Evolutionary conservation across 2,797 vertebrate species (phyloP).

Genomic region (Centropyge bicolor): DNA sequence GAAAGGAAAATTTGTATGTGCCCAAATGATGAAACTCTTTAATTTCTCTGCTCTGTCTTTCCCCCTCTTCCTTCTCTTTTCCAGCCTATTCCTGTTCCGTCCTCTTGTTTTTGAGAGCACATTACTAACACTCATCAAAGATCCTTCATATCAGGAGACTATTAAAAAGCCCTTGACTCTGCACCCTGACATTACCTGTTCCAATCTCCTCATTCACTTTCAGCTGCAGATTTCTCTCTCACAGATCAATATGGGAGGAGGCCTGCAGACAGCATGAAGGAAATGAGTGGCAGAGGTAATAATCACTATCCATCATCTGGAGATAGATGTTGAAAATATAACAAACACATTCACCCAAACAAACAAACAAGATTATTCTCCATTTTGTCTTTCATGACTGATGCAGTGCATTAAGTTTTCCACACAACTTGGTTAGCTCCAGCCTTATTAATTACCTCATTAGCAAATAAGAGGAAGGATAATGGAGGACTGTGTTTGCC

Average conservation of each 20-base stretch:
- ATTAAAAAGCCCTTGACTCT: constrained; percentile 63
- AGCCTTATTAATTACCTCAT: constrained; percentile 71
- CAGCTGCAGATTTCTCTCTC: constrained; percentile 36
- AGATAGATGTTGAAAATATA: constrained; percentile 39
- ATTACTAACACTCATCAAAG: constrained; percentile 63
- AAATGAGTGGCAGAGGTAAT: constrained; percentile 48
- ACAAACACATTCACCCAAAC: constrained; percentile 34
- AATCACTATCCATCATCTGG: constrained; percentile 44
- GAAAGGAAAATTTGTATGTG: not conserved
- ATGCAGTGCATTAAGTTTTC: constrained; percentile 50
- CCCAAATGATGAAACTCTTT: not conserved
- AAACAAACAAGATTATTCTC: constrained; percentile 41
- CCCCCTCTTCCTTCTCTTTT: not conserved
- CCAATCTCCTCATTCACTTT: constrained; percentile 62
- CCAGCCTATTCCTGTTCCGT: constrained; percentile 15
- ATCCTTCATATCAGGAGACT: constrained; percentile 52
- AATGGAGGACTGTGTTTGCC: constrained; percentile 23
- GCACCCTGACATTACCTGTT: constrained; percentile 54
- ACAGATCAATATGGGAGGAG: constrained; percentile 62
- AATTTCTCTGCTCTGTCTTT: not conserved
- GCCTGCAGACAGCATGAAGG: constrained; percentile 14
- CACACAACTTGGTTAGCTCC: constrained; percentile 38
- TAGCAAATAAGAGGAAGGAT: constrained; percentile 52
- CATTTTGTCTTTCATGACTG: constrained; percentile 20
- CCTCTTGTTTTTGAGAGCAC: constrained; percentile 47